Percentiles rank a stretch among this genome's conserved stretches.
Conservation (phyloP, 1,140 invertebrate species). For the Limonius californicus region DNA sequence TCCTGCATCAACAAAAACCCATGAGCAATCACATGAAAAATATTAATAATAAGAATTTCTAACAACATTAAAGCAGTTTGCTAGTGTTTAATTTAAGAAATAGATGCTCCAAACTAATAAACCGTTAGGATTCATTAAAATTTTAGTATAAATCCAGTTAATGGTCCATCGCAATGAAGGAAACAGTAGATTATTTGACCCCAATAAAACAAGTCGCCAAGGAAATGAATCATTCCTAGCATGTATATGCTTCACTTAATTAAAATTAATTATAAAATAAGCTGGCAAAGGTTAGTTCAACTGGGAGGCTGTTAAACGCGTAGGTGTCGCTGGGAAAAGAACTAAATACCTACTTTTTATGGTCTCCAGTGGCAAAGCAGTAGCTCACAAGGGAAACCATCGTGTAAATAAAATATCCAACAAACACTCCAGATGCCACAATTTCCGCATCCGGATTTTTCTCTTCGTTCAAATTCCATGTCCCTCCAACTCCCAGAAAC, state of each 20-base stretch:
- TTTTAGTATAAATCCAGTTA: too few relatives aligned
- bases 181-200: too few relatives aligned
- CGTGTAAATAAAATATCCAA: slow-evolving; percentile 80
- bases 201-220: too few relatives aligned
- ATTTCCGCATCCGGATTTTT: slow-evolving; percentile 82
- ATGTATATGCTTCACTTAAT: too few relatives aligned
- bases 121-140: too few relatives aligned
- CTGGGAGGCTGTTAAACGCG: neutral
- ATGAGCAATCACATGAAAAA: too few relatives aligned
- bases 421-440: slow-evolving; percentile 77
- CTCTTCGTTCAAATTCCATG: slow-evolving; percentile 84
- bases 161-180: too few relatives aligned
- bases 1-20: too few relatives aligned
- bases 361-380: slow-evolving; percentile 69
- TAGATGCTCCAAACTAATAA: neutral
- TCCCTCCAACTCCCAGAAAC: slow-evolving; percentile 79
- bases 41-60: too few relatives aligned
- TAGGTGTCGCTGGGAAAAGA: neutral
- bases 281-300: neutral
- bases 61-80: neutral
- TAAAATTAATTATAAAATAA: neutral
- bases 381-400: slow-evolving; percentile 64
- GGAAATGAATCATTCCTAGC: too few relatives aligned
- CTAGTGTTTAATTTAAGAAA: neutral
- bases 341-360: slow-evolving; percentile 60